These are phyloP conservation scores for Noctua janthe DNA, from an alignment of 2,888 invertebrate species.

Conservation along the genomic window DNA sequence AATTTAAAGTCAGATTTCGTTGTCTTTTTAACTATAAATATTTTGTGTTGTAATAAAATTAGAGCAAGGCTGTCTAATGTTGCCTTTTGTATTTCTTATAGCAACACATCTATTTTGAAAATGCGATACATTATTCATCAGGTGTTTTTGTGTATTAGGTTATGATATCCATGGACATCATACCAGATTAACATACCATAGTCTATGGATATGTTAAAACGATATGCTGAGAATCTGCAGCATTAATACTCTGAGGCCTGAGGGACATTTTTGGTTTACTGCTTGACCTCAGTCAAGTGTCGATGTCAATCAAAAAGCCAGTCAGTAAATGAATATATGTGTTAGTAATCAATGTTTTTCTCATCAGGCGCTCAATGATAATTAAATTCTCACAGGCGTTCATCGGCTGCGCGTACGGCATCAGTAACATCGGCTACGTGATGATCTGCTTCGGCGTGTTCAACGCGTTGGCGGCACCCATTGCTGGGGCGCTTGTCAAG, in stretches of 20 bases:
- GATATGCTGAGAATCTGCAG: not conserved
- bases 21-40: not conserved
- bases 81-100: not conserved
- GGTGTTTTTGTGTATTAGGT: not conserved
- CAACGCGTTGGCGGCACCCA: conserved; percentile 96
- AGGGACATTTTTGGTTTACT: not conserved
- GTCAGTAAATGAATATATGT: not conserved
- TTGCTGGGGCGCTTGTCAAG: conserved; percentile 95
- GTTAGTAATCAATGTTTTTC: not conserved
- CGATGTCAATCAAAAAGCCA: not conserved
- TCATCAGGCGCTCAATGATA: not conserved
- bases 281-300: not conserved
- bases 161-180: not conserved
- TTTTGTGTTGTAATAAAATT: not conserved
- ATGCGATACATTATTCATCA: not conserved
- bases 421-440: conserved; percentile 97
- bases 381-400: conserved; percentile 91
- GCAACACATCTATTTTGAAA: not conserved
- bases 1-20: too few species aligned
- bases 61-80: too few species aligned
- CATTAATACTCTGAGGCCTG: too few species aligned
- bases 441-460: conserved; percentile 98
- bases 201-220: not conserved
- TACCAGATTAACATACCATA: not conserved
- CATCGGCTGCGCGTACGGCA: conserved; percentile 96